phyloP scores from a whole-genome alignment of 2,888 invertebrate genomes.

The Dinocampus coccinellae region DNA sequence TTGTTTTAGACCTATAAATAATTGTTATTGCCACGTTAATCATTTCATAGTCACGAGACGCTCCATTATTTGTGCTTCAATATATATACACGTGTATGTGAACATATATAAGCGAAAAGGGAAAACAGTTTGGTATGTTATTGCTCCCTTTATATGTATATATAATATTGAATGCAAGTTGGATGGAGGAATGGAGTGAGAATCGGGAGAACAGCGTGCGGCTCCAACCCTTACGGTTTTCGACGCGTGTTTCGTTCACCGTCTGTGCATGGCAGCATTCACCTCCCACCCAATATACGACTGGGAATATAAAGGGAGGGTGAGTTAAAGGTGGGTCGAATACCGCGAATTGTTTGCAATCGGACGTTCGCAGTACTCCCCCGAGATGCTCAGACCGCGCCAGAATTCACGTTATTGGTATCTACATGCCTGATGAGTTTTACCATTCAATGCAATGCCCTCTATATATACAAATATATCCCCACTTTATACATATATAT shows the following conservation, averaged over 20 bases:
- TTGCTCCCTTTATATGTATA: constrained; percentile 50
- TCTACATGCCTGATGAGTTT: constrained; percentile 62
- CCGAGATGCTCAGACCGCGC: constrained; percentile 51
- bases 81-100: no score
- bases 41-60: constrained; percentile 60
- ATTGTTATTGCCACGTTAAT: constrained; percentile 67
- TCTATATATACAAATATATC: constrained; percentile 17
- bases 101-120: constrained; percentile 28
- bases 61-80: constrained; percentile 37
- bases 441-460: constrained; percentile 37
- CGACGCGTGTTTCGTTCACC: constrained; percentile 36
- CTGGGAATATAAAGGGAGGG: not conserved
- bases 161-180: not conserved
- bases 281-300: not conserved
- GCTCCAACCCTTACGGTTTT: constrained; percentile 58
- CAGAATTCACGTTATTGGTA: constrained; percentile 64
- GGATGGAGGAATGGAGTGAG: not conserved
- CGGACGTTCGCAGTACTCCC: constrained; percentile 52
- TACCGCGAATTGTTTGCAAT: constrained; percentile 63
- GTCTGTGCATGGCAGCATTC: not conserved
- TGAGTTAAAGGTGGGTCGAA: constrained; percentile 43
- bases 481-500: constrained; percentile 3
- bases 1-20: constrained; percentile 67
- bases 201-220: constrained; percentile 2
- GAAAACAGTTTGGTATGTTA: constrained; percentile 55